Evolutionary conservation across 2,888 invertebrate genomes (phyloP), one percentile per base, ranked within the genome.

Genomic region (Entomobrya multifasciata): DNA sequence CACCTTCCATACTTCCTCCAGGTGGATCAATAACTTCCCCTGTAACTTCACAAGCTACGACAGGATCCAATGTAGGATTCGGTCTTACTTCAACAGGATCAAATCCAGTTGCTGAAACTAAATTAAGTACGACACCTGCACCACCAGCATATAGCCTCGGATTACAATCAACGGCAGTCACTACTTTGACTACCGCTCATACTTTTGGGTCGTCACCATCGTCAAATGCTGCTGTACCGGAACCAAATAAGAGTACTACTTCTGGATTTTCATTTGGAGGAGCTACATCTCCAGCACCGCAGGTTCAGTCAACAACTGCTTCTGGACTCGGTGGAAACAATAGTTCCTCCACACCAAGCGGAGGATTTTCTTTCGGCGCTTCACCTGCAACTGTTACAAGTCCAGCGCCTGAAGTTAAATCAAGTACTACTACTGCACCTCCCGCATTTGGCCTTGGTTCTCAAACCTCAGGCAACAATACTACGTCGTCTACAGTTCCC

Each of bases 231-330:
- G n/a, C n/a, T n/a, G n/a, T n/a, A n/a, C 62, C n/a, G 2, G 30
- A 1, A 8, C 62, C n/a, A 27, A 62, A n/a, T n/a, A n/a, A n/a
- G n/a, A n/a, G n/a, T n/a, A n/a, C n/a, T n/a, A n/a, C n/a, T 4
- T 36, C 62, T n/a, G 62, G 62, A 30, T 62, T 30, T 36, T 27
- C 62, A 11, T 62, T 62, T 49, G 49, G 72, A 27, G 47, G 47
- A 44, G n/a, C 20, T 41, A 47, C 11, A 6, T n/a, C 77, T 13
- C 30, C 77, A 8, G n/a, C 77, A 11, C 57, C 55, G 3, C 52
- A 52, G 3, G 10, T 27, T 1, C 15, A 52, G 27, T 2, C 20
- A 77, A n/a, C 57, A 11, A 65, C 80, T 67, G 15, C 79, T 20
- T 20, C 10, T 55, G 55, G 55, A 5, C n/a, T n/a, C n/a, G n/a